phyloP scores from a whole-genome alignment of 2,888 invertebrate species.

The Lycophotia porphyrea region DNA sequence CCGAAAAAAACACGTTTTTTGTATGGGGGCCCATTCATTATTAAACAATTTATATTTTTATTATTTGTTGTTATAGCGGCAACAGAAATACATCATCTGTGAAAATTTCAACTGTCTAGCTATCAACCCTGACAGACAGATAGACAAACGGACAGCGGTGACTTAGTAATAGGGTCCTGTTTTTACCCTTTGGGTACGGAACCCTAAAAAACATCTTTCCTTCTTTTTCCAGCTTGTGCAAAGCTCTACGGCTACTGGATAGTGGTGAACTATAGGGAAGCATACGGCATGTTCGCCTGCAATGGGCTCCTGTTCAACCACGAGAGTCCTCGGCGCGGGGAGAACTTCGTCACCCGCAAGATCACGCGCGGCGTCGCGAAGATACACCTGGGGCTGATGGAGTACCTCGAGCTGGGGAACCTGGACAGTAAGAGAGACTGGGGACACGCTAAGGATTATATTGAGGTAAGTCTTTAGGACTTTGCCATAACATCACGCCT shows the following conservation, averaged over 20 bases:
- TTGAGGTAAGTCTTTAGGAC: slow-evolving; percentile 92
- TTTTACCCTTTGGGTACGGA: too few species aligned
- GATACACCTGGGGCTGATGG: slow-evolving; percentile 96
- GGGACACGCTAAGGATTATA: slow-evolving; percentile 99
- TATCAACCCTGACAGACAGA: too few species aligned
- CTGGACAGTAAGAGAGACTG: slow-evolving; percentile 99
- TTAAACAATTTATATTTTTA: too few species aligned
- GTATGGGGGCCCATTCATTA: too few species aligned
- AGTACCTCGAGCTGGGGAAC: slow-evolving; percentile 97
- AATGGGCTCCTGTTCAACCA: slow-evolving; percentile 99
- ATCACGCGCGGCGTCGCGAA: slow-evolving; percentile 99
- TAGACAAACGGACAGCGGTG: too few species aligned
- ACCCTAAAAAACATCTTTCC: too few species aligned
- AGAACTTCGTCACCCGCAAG: slow-evolving; percentile 99
- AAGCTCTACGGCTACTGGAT: slow-evolving; percentile 99
- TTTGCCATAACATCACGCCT: too few species aligned
- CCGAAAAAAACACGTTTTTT: too few species aligned
- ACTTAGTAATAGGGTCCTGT: too few species aligned
- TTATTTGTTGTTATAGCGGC: too few species aligned
- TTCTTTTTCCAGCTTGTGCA: slow-evolving; percentile 92
- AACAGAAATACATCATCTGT: too few species aligned
- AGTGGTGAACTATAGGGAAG: slow-evolving; percentile 98
- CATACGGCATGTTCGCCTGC: slow-evolving; percentile 98
- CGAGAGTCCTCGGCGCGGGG: slow-evolving; percentile 98
- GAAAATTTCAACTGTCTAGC: too few species aligned